Base-by-base conservation (phyloP, 2,797 vertebrate genomes). In the Vespertilio murinus region DNA sequence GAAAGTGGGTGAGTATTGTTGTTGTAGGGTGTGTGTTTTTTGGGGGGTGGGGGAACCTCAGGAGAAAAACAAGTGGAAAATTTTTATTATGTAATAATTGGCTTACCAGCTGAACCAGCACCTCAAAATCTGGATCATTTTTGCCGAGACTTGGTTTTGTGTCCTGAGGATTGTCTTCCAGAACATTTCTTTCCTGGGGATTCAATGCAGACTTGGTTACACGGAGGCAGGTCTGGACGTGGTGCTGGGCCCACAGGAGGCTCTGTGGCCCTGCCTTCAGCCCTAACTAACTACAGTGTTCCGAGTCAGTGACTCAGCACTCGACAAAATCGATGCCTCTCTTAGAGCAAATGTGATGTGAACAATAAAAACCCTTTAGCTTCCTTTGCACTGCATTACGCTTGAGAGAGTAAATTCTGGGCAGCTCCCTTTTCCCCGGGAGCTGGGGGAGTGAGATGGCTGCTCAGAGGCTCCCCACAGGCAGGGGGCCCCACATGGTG, bases 71-170 rank as follows among this genome's bases (percentile, higher is more conserved):
- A 73, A 49, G 56, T 4, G 13, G 67, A 23, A 84, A 45, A 33
- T 22, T 47, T 2, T 5, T 6, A 30, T 8, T 16, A 4, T 3
- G 20, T 45, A 56, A 28, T 45, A 35, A 56, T 30, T 10, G 47
- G 13, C 95, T 90, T 96, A 96, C 90, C 93, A 96, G 65, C 3
- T 87, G 54, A 70, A 85, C 9, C 22, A 97, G 83, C 12, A 16
- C 49, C 49, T 95, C 93, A 20, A 75, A 49, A 28, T 59, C 20
- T 17, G 65, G 33, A 33, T 84, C 52, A 0, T 82, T 94, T 70
- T 81, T 86, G 59, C 52, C 40, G 38, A 71, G 70, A 65, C 61
- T 83, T 40, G 87, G 54, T 67, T 94, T 83, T 28, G 16, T 20
- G 22, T 94, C 92, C 89, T 49, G 59, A 86, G 93, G 71, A 59